These are phyloP conservation scores for Heterodera filipjevi DNA, from an alignment of 2,888 invertebrate genomes.

Conservation along the genomic window DNA sequence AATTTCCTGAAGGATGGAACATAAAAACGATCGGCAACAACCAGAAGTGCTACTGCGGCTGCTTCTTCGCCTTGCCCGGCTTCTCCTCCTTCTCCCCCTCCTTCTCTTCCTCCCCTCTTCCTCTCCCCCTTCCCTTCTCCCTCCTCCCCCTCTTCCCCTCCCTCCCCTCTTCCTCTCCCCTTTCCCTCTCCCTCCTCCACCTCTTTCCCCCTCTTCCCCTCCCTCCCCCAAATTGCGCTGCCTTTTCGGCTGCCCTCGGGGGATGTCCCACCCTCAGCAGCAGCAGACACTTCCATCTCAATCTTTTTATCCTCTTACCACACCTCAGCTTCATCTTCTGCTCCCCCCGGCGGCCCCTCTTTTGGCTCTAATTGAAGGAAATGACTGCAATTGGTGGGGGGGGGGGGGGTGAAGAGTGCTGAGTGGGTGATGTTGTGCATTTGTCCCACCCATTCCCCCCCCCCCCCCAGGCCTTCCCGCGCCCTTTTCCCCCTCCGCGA, in stretches of 20 bases:
- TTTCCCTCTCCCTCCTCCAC: too few relatives aligned
- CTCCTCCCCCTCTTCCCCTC: not conserved
- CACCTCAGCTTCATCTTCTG: not conserved
- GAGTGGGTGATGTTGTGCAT: not conserved
- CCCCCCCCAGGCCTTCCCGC: not conserved
- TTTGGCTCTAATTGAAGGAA: conserved; percentile 8
- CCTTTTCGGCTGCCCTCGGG: not conserved
- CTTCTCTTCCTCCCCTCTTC: too few relatives aligned
- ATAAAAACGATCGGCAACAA: too few relatives aligned
- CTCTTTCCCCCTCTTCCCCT: too few relatives aligned
- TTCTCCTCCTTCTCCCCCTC: too few relatives aligned
- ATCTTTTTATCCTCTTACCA: not conserved
- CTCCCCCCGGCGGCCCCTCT: not conserved
- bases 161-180: too few relatives aligned
- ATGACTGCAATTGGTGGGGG: not conserved
- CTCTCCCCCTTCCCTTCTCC: too few relatives aligned
- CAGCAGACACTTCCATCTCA: not conserved
- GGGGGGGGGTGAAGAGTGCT: not conserved
- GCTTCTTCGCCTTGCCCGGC: too few relatives aligned
- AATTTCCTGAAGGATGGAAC: too few relatives aligned
- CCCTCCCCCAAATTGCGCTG: conserved; percentile 3
- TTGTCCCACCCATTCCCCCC: not conserved
- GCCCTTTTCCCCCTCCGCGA: not conserved
- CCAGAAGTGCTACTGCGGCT: too few relatives aligned
- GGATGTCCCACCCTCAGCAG: not conserved